Percentiles rank a stretch among this genome's conserved stretches.
These are phyloP conservation scores for Parazoanthus atlanticus DNA, from an alignment of 92 coral and sea anemone genomes.

Conservation along the genomic window DNA sequence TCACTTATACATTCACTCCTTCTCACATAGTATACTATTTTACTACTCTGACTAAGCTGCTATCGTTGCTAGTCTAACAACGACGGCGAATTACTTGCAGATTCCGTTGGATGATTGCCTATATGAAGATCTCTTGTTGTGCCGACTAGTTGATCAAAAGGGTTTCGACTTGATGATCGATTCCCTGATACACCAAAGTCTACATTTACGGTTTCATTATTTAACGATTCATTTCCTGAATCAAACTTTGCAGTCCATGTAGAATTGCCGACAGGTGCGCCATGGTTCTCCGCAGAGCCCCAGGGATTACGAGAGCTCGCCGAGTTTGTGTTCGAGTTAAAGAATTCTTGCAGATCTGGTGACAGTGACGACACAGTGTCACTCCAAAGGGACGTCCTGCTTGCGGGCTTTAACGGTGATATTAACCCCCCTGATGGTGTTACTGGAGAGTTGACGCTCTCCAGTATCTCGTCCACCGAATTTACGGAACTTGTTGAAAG, in stretches of 20 bases:
- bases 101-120: not conserved
- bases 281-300: slow-evolving; percentile 3
- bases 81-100: slow-evolving; percentile 9
- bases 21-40: not conserved
- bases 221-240: slow-evolving; percentile 6
- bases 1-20: not conserved
- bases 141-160: slow-evolving; percentile 12
- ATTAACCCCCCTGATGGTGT: slow-evolving; percentile 18
- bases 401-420: slow-evolving; percentile 38
- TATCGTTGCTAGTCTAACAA: slow-evolving; percentile 24
- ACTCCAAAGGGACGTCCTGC: slow-evolving; percentile 19
- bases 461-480: slow-evolving; percentile 42
- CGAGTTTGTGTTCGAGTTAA: slow-evolving; percentile 16
- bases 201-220: not conserved
- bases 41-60: not conserved
- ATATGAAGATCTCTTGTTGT: slow-evolving; percentile 23
- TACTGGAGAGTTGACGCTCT: slow-evolving; percentile 21
- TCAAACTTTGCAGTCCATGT: slow-evolving; percentile 33
- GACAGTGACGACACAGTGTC: slow-evolving; percentile 39
- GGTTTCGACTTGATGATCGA: not conserved
- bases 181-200: not conserved
- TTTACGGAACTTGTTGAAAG: slow-evolving; percentile 33
- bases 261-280: not conserved
- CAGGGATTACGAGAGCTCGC: slow-evolving; percentile 2
- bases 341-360: slow-evolving; percentile 39